phyloP scores from a whole-genome alignment of 2,113 vertebrate genomes.

The Parotia lawesii region DNA sequence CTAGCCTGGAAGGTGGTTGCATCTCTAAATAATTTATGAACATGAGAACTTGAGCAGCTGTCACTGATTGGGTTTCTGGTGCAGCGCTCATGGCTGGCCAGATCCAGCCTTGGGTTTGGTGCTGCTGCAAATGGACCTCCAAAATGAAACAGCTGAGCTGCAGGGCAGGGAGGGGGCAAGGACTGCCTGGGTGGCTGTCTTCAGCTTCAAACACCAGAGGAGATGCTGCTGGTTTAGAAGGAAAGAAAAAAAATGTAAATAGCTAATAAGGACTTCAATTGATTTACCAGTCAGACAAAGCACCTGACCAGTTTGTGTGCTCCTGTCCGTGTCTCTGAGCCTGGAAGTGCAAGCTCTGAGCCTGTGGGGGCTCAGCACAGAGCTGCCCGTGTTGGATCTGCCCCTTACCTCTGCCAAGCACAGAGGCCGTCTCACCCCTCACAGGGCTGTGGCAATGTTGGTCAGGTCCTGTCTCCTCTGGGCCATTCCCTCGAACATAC shows the following conservation, averaged over 20 bases:
- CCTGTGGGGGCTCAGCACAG: not conserved
- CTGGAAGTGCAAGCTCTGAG: not conserved
- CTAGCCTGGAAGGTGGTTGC: not conserved
- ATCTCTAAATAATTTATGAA: not conserved
- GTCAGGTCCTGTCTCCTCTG: not conserved
- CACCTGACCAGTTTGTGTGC: not conserved
- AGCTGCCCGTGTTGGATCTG: not conserved
- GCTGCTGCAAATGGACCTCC: not conserved
- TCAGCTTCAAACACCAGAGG: not conserved
- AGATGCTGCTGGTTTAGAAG: not conserved
- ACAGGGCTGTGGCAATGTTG: fast-evolving
- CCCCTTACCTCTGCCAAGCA: not conserved
- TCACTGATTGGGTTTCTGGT: not conserved
- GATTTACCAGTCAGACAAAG: not conserved
- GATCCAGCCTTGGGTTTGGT: not conserved
- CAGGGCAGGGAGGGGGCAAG: not conserved
- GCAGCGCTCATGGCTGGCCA: fast-evolving
- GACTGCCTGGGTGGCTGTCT: not conserved
- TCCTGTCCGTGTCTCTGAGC: not conserved
- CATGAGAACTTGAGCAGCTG: not conserved
- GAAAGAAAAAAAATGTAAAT: not conserved
- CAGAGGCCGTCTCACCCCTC: not conserved
- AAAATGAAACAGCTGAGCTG: not conserved
- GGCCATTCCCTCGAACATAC: not conserved
- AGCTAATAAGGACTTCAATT: not conserved